Evolutionary conservation across 2,797 vertebrate genomes (phyloP).

Genomic region (Dicrostonyx torquatus): DNA sequence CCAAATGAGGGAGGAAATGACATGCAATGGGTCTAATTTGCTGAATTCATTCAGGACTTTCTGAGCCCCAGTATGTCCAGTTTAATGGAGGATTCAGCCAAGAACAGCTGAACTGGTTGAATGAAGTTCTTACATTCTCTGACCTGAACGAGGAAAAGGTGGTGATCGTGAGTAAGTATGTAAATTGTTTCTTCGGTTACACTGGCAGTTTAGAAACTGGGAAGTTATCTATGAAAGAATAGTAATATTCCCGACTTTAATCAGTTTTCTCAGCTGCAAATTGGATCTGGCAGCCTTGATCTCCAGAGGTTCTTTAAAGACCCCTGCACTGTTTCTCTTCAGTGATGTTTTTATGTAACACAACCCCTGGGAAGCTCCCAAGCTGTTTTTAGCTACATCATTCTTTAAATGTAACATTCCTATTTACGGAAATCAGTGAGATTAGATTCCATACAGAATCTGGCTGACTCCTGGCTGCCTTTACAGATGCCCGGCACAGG

Average conservation of each 20-base stretch:
- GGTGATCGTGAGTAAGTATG: slow-evolving; percentile 91
- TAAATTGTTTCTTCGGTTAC: slow-evolving; percentile 29
- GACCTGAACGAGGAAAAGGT: slow-evolving; percentile 92
- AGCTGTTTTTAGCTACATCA: not conserved
- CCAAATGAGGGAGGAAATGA: not conserved
- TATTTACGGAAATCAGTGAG: not conserved
- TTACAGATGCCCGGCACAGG: not conserved
- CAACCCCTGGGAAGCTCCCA: not conserved
- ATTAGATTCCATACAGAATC: not conserved
- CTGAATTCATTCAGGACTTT: slow-evolving; percentile 78
- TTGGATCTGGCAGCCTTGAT: not conserved
- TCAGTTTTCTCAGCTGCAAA: not conserved
- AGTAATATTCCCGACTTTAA: not conserved
- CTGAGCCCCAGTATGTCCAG: slow-evolving; percentile 89
- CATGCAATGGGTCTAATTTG: slow-evolving; percentile 49
- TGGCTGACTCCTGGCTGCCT: not conserved
- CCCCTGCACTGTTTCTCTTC: not conserved
- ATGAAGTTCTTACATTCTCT: slow-evolving; percentile 88
- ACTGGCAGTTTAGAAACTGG: not conserved
- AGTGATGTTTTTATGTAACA: not conserved
- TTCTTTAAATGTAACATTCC: not conserved
- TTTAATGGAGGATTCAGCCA: slow-evolving; percentile 96
- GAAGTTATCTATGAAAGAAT: not conserved
- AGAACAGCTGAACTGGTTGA: slow-evolving; percentile 93
- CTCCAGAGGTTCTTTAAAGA: not conserved